These are phyloP conservation scores for Anticlea derivata DNA, from an alignment of 2,888 invertebrate genomes.

Conservation along the genomic window DNA sequence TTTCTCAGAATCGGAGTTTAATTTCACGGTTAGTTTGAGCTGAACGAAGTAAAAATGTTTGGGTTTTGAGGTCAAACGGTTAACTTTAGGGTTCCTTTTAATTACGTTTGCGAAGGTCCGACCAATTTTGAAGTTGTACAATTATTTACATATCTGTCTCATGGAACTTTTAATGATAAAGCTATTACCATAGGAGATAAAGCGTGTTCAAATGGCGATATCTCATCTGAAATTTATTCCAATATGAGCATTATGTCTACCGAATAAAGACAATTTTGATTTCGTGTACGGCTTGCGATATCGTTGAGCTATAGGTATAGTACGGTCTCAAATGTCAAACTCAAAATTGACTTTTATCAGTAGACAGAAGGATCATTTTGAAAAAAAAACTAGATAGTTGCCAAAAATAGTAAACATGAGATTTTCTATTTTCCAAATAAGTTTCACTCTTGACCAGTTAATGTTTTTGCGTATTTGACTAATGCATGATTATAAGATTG, in stretches of 20 bases:
- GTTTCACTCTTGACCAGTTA: constrained; percentile 6
- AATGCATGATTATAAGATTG: constrained; percentile 5
- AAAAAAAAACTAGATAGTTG: too few species aligned
- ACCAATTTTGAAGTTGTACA: constrained; percentile 20
- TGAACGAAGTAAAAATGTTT: constrained; percentile 40
- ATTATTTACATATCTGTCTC: constrained; percentile 27
- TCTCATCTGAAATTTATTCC: too few species aligned
- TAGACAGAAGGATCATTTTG: too few species aligned
- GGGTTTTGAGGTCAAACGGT: constrained; percentile 39
- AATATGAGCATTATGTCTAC: too few species aligned
- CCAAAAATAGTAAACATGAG: too few species aligned
- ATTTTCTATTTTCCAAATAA: not conserved
- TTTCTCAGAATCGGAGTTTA: constrained; percentile 59
- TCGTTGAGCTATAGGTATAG: too few species aligned
- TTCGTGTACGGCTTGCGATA: too few species aligned
- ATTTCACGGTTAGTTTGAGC: constrained; percentile 71
- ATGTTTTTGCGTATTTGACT: not conserved
- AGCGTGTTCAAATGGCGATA: not conserved
- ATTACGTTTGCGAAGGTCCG: constrained; percentile 25
- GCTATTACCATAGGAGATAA: constrained; percentile 8
- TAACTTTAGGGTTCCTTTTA: constrained; percentile 28
- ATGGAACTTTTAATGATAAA: constrained; percentile 19
- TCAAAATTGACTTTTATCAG: too few species aligned
- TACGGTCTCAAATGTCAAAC: too few species aligned
- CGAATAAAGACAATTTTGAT: too few species aligned